A percentile compares a stretch with the other conserved stretches of the same genome.
Conservation (phyloP, 1,140 invertebrate species). For the Fopius arisanus region DNA sequence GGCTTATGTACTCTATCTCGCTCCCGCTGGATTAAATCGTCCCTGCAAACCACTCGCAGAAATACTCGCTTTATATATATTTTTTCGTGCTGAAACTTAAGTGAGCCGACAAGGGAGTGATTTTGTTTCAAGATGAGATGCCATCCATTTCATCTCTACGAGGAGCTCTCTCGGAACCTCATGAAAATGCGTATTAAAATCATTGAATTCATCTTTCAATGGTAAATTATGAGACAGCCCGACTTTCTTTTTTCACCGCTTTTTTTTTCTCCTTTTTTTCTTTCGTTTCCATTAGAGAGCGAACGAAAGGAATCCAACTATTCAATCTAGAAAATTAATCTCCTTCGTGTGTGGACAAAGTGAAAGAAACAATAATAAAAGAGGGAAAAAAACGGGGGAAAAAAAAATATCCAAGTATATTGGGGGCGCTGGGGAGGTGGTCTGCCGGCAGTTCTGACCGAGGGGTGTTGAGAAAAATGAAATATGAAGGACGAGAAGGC, state of each 20-base stretch:
- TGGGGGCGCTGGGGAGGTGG: constrained; percentile 4
- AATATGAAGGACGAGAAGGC: constrained; percentile 48
- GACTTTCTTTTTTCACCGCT: too few species aligned
- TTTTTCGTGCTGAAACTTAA: constrained; percentile 19
- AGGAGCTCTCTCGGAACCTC: constrained; percentile 10
- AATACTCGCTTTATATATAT: constrained; percentile 13
- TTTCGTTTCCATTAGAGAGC: neutral
- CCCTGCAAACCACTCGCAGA: constrained; percentile 18
- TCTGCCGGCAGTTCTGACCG: neutral
- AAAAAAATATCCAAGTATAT: constrained; percentile 19
- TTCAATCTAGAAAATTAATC: constrained; percentile 48
- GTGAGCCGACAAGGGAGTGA: constrained; percentile 35
- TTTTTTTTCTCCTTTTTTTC: too few species aligned
- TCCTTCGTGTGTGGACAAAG: constrained; percentile 36
- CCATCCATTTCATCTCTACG: constrained; percentile 29
- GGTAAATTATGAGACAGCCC: neutral
- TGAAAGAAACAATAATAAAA: constrained; percentile 34
- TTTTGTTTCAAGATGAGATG: constrained; percentile 26
- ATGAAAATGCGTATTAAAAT: constrained; percentile 25
- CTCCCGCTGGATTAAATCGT: constrained; percentile 27
- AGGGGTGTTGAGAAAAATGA: constrained; percentile 53
- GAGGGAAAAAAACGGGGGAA: too few species aligned
- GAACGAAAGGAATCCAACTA: neutral
- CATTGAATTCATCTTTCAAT: neutral
- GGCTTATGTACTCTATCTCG: neutral